These are phyloP conservation scores for Podabrus alpinus DNA, from an alignment of 2,888 invertebrate genomes.

Conservation along the genomic window DNA sequence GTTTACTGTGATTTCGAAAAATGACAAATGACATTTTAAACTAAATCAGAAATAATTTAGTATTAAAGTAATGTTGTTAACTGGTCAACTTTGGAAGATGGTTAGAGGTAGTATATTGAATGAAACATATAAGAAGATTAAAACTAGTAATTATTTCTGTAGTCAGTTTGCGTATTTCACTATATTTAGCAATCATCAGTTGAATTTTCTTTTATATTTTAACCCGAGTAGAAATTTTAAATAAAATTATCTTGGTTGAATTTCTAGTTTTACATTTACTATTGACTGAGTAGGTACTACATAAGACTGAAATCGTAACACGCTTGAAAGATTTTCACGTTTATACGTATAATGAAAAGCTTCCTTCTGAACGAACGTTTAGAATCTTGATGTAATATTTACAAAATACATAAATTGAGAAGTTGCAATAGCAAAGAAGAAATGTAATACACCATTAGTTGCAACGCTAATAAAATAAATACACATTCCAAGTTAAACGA, in stretches of 20 bases:
- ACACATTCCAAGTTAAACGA: constrained; percentile 58
- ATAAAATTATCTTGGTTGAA: neutral
- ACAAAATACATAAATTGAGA: constrained; percentile 23
- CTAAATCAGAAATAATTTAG: neutral
- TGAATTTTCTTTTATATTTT: neutral
- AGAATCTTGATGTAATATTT: neutral
- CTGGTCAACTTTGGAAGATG: no score
- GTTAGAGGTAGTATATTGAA: no score
- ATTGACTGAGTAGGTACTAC: neutral
- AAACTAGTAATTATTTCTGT: no score
- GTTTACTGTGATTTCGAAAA: neutral
- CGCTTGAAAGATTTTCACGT: neutral
- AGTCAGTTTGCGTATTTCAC: neutral
- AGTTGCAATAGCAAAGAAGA: constrained; percentile 28
- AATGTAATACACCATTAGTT: constrained; percentile 55
- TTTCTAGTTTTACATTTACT: neutral
- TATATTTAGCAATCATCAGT: neutral
- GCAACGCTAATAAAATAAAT: constrained; percentile 57
- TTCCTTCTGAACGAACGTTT: neutral
- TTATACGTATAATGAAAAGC: neutral
- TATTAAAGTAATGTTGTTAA: neutral
- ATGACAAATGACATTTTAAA: neutral
- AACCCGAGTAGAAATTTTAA: no score
- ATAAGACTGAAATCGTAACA: neutral
- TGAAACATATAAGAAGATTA: no score